Evolutionary conservation across 1,140 invertebrate species (phyloP), one percentile per base, ranked within the genome.

Genomic region (Rhyacophila brunnea): DNA sequence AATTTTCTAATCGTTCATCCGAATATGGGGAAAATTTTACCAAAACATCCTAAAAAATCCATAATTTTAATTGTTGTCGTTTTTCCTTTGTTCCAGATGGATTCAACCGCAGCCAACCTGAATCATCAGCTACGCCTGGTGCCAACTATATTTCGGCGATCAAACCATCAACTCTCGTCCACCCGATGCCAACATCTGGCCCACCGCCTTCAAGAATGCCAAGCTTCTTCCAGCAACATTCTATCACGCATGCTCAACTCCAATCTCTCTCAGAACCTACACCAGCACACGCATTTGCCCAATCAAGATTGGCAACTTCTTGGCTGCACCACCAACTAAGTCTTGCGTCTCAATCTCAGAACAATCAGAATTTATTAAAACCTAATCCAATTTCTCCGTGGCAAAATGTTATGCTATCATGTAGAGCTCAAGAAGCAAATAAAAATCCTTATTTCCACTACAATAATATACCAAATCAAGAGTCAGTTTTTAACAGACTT

Each of bases 241-340:
- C 63, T 70, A 58, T 70, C 72, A 1, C 75, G 68, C 5, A 71
- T 68, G 15, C 72, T 7, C 53, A 56, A 19, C 70, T 35, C 64
- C 68, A 57, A 54, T 63, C 66, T 56, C 67, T 58, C 56, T 72
- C 67, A 13, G 70, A 72, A 23, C 47, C 70, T 44, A 52, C 67
- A 13, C 71, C 72, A 20, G 42, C 67, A 5, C 69, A 63, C 36
- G 62, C 69, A 3, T 72, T 76, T 45, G 74, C 77, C 57, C 75
- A 78, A 49, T 68, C 74, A 49, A 78, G 84, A 48, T 70, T 85
- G 1, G 83, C 85, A 14, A 81, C 83, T 36, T 77, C 77, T 7
- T 79, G 77, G 77, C 73, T 87, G 0, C 77, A 78, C 35, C 66
- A 82, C 10, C 78, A 76, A 74, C 72, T 87, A 1, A 75, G 77